A percentile compares a stretch with the other conserved stretches of the same genome.
Evolutionary conservation across 2,888 invertebrate genomes (phyloP).

Genomic region (Aphelenchoides bicaudatus): DNA sequence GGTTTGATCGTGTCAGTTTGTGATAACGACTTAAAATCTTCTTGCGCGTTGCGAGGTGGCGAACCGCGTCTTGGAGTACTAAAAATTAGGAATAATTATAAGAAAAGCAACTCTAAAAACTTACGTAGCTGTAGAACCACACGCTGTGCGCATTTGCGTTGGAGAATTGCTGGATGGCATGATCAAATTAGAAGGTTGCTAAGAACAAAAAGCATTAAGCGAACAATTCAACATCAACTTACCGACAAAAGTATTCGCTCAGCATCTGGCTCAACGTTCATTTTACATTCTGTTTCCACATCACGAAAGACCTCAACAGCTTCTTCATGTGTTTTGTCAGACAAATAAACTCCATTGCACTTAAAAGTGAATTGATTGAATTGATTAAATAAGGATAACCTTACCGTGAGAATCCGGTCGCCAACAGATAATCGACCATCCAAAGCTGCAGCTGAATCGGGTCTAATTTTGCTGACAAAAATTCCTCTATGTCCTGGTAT

Average conservation of each 20-base stretch:
- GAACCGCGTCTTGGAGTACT: too few species aligned
- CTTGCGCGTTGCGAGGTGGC: too few species aligned
- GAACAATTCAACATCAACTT: constrained; percentile 11
- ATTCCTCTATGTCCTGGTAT: constrained; percentile 62
- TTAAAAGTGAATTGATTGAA: constrained; percentile 30
- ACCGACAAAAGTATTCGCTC: constrained; percentile 26
- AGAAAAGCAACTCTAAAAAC: too few species aligned
- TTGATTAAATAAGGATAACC: constrained; percentile 16
- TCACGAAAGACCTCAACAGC: constrained; percentile 42
- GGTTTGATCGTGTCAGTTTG: too few species aligned
- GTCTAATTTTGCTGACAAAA: constrained; percentile 60
- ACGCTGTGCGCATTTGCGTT: too few species aligned
- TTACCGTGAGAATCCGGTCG: constrained; percentile 40
- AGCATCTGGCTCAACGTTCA: constrained; percentile 28
- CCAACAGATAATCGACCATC: constrained; percentile 62
- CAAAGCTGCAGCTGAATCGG: constrained; percentile 61
- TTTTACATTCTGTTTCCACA: constrained; percentile 23
- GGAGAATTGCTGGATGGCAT: constrained; percentile 19
- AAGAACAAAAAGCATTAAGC: constrained; percentile 23
- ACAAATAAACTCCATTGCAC: constrained; percentile 44
- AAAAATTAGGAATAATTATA: too few species aligned
- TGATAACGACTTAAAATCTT: too few species aligned
- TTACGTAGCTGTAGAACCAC: too few species aligned
- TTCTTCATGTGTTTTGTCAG: constrained; percentile 41
- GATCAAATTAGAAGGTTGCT: constrained; percentile 24